Base-by-base conservation (phyloP, 1,140 invertebrate species). In the Stegodyphus mimosarum region DNA sequence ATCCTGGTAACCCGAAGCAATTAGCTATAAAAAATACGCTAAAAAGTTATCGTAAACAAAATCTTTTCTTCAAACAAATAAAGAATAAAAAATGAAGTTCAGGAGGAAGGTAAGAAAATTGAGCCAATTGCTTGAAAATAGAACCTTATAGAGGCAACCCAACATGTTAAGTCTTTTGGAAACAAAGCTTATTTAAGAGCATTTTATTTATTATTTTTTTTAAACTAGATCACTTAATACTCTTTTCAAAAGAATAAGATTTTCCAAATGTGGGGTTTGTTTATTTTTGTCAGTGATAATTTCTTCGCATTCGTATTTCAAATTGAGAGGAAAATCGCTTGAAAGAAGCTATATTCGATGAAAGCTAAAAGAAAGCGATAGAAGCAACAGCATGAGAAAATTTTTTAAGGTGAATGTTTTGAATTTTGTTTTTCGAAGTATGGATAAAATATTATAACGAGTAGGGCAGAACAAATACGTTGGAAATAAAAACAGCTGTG, bases 181-280 rank as follows among this genome's bases (percentile, higher is more conserved):
- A 81, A 81, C 78, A 81, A 81, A 81, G 78, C 78, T 81, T 72
- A 81, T 81, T 81, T 71, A 13, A 15, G 9, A 51, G 33, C 33
- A 33, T 33, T 33, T 33, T 33, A 33, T 33, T 33, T 33, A 33
- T 33, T 33, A 33, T 70, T 79, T 13, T 63, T 51, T 6, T 7
- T 7, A 67, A 67, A 75, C 6, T 51, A 6, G 13, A 80, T 63
- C 15, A 11, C 60, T 72, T 72, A 72, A 33, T 63, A 48, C 63
- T 72, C 48, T 72, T 18, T 53, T 17, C 6, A 33, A 33, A 33
- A 33, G 33, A 33, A 33, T 33, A 33, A 33, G 33, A 33, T 33
- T 33, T 13, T 17, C 55, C 18, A 64, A 11, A 77, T 66, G 66
- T 33, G 33, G 10, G 51, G 13, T 17, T 63, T 77, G 33, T 52